Base-by-base conservation (phyloP, 1,140 invertebrate species). In the Euwallacea fornicatus region DNA sequence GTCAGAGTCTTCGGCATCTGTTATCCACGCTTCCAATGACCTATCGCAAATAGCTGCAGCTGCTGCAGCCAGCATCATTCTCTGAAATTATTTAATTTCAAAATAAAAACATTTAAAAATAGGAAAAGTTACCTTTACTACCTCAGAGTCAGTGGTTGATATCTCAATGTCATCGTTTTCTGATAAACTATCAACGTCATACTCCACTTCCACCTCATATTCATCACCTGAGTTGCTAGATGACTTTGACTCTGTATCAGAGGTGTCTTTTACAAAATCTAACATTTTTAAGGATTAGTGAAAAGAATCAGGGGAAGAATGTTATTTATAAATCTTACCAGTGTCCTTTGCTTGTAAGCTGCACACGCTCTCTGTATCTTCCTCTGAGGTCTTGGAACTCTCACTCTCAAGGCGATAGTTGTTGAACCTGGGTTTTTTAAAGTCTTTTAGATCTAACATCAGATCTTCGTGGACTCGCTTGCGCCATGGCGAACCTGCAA, bases 1-100 rank as follows among this genome's bases (percentile, higher is more conserved):
- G 73, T 88, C 85, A 13, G 86, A 87, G 76, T 88, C 86, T 73
- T 84, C 83, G 0, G 77, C 81, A 54, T 81, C 79, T 9, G 78
- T 79, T 10, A 76, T 69, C 76, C 78, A 79, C 0, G 73, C 71
- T 13, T 81, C 80, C 16, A 79, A 42, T 0, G 78, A 77, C 9
- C 71, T 77, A 47, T 81, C 75, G 10, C 75, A 76, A 0, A 79
- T 74, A 2, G 76, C 77, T 15, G 74, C 79, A 43, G 75, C 73
- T 33, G 72, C 76, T 9, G 74, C 78, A 9, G 76, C 76, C 8
- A 75, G 41, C 56, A 77, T 72, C 11, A 76, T 56, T 61, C 66
- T 75, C 75, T 76, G 56, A 7, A 75, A 71, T n/a, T 47, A 67
- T 58, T 13, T 41, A 7, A 71, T 42, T n/a, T 64, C 13, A 50